Conservation (phyloP, 2,113 vertebrate species). For the Heterocephalus glaber region DNA sequence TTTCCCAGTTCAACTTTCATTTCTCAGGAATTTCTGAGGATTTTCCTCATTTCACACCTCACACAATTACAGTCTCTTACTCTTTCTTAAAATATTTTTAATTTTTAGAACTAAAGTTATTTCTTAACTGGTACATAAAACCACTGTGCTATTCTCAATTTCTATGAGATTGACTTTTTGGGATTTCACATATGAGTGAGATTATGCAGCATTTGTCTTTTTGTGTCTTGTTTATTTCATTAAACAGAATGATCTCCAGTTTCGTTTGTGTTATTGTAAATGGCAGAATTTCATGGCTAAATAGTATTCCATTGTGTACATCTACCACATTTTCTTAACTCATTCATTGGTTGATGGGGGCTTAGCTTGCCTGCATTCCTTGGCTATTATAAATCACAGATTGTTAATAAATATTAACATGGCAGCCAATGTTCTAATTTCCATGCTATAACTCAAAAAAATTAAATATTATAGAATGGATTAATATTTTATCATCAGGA, state of each 20-base stretch:
- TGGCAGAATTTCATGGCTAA: neutral
- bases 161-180: neutral
- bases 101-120: neutral
- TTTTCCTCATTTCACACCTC: neutral
- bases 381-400: neutral
- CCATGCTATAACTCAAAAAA: neutral
- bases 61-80: neutral
- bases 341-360: neutral
- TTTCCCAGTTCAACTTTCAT: neutral
- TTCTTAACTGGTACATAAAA: neutral
- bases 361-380: neutral
- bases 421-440: neutral
- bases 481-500: conserved; percentile 17
- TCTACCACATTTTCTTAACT: neutral
- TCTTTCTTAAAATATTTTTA: neutral
- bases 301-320: neutral
- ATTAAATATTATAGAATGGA: conserved; percentile 44
- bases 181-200: neutral
- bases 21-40: conserved; percentile 30
- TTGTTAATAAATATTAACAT: conserved; percentile 1
- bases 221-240: neutral
- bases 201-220: neutral
- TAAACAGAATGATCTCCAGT: neutral
- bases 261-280: neutral
- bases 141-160: neutral